Base-by-base conservation (phyloP, 1,140 invertebrate species). In the Apis laboriosa region DNA sequence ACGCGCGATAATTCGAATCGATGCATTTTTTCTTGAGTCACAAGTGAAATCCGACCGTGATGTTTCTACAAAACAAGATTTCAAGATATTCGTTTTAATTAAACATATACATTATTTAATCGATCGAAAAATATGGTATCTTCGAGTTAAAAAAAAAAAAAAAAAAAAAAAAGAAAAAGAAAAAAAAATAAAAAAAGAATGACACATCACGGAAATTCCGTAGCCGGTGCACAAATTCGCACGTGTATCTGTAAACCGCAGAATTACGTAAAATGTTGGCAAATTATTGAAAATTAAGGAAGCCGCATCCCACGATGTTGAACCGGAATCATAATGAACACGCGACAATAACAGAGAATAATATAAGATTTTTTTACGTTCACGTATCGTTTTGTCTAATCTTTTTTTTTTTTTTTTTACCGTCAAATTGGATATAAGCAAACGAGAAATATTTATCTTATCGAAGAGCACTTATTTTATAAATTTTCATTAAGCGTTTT, bases 221-320 rank as follows among this genome's bases (percentile, higher is more conserved):
- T 34, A 8, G 19, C 19, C 4, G 24, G 15, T 13, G 13, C 21
- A 49, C 53, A 55, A 34, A 66, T 63, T 74, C 15, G 17, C 12
- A 5, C 34, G 51, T 67, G 63, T 1, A 63, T 34, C 21, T 12
- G 15, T 19, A 63, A 5, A 19, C 12, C 13, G 12, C 8, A 1
- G 58, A 51, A 64, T 83, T 83, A 82, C 56, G 58, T 83, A 83
- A 83, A 77, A n/a, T 49, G 21, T 17, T 15, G 43, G 55, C 13
- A 58, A 68, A 82, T 77, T 43, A 68, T 82, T 82, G 80, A 68
- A 82, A 77, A 82, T 82, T 70, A 82, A 82, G 74, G 80, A 82
- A 82, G 43, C 28, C 51, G 21, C 72, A 28, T 64, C 49, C 51
- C 13, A 24, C 55, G 64, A 77, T 77, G 73, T 77, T 43, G 61